These are phyloP conservation scores for Microplitis mediator DNA, from an alignment of 1,140 invertebrate species.

Conservation along the genomic window DNA sequence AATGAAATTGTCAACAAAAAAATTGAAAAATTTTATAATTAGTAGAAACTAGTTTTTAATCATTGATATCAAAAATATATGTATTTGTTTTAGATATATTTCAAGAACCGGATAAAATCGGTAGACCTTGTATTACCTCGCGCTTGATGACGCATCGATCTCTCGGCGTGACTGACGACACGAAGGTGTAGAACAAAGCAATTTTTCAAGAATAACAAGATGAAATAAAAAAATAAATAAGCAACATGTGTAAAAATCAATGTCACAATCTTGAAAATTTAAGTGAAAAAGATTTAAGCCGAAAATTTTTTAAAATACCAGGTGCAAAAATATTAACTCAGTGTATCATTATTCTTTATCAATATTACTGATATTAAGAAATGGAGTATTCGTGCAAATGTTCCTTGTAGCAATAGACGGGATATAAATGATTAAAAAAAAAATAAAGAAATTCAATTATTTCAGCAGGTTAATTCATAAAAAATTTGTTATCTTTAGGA, in stretches of 20 bases:
- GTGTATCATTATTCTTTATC: too few relatives aligned
- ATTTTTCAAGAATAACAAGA: background rate
- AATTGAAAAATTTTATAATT: too few relatives aligned
- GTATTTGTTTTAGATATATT: background rate
- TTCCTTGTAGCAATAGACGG: background rate
- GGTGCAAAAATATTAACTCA: too few relatives aligned
- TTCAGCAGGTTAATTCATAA: background rate
- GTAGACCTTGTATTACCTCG: background rate
- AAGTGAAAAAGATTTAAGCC: background rate
- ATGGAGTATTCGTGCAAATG: too few relatives aligned
- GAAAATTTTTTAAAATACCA: too few relatives aligned
- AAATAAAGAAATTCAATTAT: background rate
- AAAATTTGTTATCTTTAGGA: background rate
- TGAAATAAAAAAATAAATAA: background rate
- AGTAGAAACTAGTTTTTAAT: background rate
- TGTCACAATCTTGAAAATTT: background rate
- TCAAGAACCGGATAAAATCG: background rate
- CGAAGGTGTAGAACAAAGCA: background rate
- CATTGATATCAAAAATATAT: slow-evolving; percentile 2
- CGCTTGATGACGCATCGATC: slow-evolving; percentile 1
- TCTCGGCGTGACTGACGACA: slow-evolving; percentile 4
- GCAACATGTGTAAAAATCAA: background rate
- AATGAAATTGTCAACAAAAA: too few relatives aligned
- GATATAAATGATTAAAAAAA: background rate
- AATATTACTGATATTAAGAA: too few relatives aligned